Conservation (phyloP, 2,797 vertebrate species). For the Helostoma temminkii region DNA sequence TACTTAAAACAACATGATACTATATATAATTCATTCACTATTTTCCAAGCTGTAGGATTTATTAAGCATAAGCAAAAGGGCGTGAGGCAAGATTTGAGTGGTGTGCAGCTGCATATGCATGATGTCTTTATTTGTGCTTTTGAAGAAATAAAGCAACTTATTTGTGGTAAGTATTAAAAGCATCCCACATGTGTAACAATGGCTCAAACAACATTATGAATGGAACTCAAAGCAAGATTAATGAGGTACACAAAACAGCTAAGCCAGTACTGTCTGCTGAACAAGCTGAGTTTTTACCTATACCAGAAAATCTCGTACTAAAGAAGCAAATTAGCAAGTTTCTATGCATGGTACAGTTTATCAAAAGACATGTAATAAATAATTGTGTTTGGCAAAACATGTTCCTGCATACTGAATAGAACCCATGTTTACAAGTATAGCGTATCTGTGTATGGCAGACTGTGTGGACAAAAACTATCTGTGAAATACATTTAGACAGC, state of each 20-base stretch:
- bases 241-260: slow-evolving; percentile 51
- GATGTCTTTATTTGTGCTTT: slow-evolving; percentile 26
- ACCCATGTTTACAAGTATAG: neutral
- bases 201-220: slow-evolving; percentile 28
- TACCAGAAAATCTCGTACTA: slow-evolving; percentile 18
- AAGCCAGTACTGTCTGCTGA: slow-evolving; percentile 34
- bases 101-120: slow-evolving; percentile 18
- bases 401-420: slow-evolving; percentile 40
- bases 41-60: slow-evolving; percentile 9
- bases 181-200: slow-evolving; percentile 1
- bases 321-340: slow-evolving; percentile 42
- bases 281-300: slow-evolving; percentile 15
- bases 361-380: slow-evolving; percentile 69
- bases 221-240: slow-evolving; percentile 51
- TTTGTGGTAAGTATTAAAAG: slow-evolving; percentile 23
- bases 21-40: slow-evolving; percentile 22
- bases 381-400: slow-evolving; percentile 56
- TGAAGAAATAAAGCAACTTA: slow-evolving; percentile 29
- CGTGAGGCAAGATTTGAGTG: slow-evolving; percentile 8
- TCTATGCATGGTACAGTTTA: slow-evolving; percentile 29
- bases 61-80: slow-evolving; percentile 14
- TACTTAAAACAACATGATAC: slow-evolving; percentile 14
- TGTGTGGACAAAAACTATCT: slow-evolving; percentile 49
- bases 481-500: slow-evolving; percentile 61
- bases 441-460: slow-evolving; percentile 13